phyloP scores from a whole-genome alignment of 1,140 invertebrate species.

The Eulimnadia texana region DNA sequence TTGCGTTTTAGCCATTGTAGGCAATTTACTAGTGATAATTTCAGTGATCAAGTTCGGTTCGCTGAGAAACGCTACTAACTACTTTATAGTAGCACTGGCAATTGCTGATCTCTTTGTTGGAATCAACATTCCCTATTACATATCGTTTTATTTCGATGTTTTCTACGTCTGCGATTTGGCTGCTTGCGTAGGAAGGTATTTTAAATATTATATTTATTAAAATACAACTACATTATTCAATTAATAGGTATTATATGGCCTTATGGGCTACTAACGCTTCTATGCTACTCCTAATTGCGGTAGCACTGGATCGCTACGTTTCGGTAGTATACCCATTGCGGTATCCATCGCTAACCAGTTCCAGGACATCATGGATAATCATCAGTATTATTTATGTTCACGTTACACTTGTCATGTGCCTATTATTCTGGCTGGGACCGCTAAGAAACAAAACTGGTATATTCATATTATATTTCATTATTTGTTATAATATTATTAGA shows the following conservation, averaged over 20 bases:
- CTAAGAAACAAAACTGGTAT: too few species aligned
- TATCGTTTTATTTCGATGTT: constrained; percentile 21
- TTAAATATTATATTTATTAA: constrained; percentile 5
- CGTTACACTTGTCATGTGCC: constrained; percentile 18
- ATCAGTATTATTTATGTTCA: constrained; percentile 19
- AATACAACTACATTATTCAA: constrained; percentile 16
- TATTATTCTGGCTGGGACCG: constrained; percentile 16
- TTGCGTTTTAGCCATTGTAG: constrained; percentile 15
- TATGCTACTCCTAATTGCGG: constrained; percentile 20
- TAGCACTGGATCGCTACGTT: constrained; percentile 20
- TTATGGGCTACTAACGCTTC: constrained; percentile 20
- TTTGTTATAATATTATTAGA: too few species aligned
- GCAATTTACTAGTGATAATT: constrained; percentile 19
- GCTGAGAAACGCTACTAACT: constrained; percentile 18
- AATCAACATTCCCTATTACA: constrained; percentile 19
- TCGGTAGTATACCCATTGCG: constrained; percentile 18
- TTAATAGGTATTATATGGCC: constrained; percentile 20
- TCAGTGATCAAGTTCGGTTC: constrained; percentile 15
- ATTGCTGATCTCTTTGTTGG: constrained; percentile 19
- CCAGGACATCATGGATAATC: constrained; percentile 3
- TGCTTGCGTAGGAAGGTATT: background rate
- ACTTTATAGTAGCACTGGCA: constrained; percentile 19
- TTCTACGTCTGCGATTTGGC: background rate
- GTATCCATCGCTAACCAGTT: constrained; percentile 17
- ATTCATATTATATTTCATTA: too few species aligned